Evolutionary conservation across 2,797 vertebrate species (phyloP).

Genomic region (Spondyliosoma cantharus): DNA sequence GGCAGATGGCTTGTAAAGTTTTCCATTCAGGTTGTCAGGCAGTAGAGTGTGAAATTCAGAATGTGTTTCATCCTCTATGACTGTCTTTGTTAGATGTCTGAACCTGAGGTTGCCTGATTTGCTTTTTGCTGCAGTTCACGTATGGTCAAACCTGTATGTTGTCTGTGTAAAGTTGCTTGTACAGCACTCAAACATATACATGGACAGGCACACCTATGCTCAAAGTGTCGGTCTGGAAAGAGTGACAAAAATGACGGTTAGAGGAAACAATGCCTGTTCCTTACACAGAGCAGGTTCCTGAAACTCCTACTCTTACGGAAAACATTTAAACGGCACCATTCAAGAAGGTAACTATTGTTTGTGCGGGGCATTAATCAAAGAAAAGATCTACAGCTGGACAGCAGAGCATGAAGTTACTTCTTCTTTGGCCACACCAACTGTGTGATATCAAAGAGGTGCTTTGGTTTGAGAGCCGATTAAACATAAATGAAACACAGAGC

Average conservation of each 20-base stretch:
- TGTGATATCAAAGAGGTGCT: slow-evolving; percentile 45
- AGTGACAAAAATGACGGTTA: neutral
- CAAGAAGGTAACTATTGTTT: neutral
- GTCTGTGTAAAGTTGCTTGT: neutral
- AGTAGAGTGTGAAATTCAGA: slow-evolving; percentile 49
- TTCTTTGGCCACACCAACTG: slow-evolving; percentile 17
- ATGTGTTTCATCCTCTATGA: slow-evolving; percentile 25
- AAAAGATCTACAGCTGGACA: slow-evolving; percentile 12
- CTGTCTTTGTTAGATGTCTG: neutral
- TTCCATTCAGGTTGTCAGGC: slow-evolving; percentile 49
- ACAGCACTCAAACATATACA: neutral
- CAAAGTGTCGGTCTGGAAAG: neutral
- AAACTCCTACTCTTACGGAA: neutral
- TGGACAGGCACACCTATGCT: neutral
- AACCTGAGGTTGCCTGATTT: neutral
- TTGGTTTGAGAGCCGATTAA: slow-evolving; percentile 38
- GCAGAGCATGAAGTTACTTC: slow-evolving; percentile 28
- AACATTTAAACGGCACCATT: neutral
- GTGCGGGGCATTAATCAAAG: slow-evolving; percentile 51
- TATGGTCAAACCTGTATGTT: neutral
- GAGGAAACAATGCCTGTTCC: neutral
- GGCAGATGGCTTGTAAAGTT: slow-evolving; percentile 43
- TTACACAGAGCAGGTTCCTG: neutral
- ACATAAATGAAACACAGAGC: slow-evolving; percentile 41
- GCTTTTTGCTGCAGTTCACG: neutral